These are phyloP conservation scores for Torymus aiolomorphi DNA, from an alignment of 2,888 invertebrate genomes.

Conservation along the genomic window DNA sequence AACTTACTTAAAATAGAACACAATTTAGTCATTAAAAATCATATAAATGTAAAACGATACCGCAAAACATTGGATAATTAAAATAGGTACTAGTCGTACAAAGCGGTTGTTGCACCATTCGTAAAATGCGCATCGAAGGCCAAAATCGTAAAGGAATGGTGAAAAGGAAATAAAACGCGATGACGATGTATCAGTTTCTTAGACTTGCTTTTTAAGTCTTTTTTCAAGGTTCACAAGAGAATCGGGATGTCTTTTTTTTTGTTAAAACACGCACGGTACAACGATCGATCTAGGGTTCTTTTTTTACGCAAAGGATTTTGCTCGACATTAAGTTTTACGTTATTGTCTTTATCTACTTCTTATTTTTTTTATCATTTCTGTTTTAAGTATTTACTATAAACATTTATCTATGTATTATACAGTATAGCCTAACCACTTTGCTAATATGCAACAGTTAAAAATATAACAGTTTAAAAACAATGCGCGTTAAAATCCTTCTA, in stretches of 20 bases:
- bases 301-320: conserved; percentile 36
- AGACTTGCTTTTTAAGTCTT: conserved; percentile 6
- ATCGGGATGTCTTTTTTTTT: neutral
- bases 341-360: conserved; percentile 55
- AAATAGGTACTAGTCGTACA: conserved; percentile 38
- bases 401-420: conserved; percentile 52
- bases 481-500: conserved; percentile 13
- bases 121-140: conserved; percentile 55
- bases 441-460: conserved; percentile 48
- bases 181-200: conserved; percentile 25
- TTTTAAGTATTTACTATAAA: conserved; percentile 52
- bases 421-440: conserved; percentile 46
- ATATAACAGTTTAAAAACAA: conserved; percentile 23
- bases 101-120: conserved; percentile 29
- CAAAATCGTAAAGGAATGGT: conserved; percentile 21
- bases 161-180: conserved; percentile 21
- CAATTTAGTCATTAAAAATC: conserved; percentile 9
- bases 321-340: conserved; percentile 47
- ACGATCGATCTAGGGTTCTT: conserved; percentile 25
- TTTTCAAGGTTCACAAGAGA: conserved; percentile 19
- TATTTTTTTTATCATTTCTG: conserved; percentile 42
- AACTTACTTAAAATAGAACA: conserved; percentile 1
- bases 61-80: conserved; percentile 8
- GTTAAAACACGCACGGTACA: conserved; percentile 32
- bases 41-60: conserved; percentile 9